Evolutionary conservation across 2,888 invertebrate species (phyloP), one percentile per base, ranked within the genome.

Genomic region (Lycocerus yunnanus): DNA sequence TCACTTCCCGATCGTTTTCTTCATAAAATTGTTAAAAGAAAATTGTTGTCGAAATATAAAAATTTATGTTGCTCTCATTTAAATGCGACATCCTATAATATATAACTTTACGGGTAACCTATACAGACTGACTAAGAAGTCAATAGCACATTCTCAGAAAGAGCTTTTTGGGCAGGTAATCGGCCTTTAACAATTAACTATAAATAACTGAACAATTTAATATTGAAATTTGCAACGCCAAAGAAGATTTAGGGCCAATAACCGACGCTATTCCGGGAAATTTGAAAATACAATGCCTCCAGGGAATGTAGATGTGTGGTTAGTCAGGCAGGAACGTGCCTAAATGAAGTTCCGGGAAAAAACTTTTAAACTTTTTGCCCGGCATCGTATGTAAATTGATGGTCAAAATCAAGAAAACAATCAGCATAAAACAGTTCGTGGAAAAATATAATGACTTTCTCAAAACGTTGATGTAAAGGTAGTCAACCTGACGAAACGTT

Each of bases 181-280:
- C 61, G 61, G 16, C 61, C 61, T 63, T 63, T 63, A 63, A 20
- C 61, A 63, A 63, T 63, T 63, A 63, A 63, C 61, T 63, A 63
- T 18, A 63, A 63, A 63, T 63, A 20, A 63, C 61, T 63, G 20
- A 63, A 63, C 61, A 63, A 63, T 63, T 18, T 63, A 18, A 18
- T 15, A 63, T 63, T 63, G 20, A 63, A 63, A 63, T 63, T 16
- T 63, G n/a, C 9, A 63, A 63, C 18, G 18, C 61, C 61, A 20
- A 63, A 63, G 20, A 63, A 63, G 61, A 63, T 16, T 63, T 63
- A 63, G 61, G 61, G 61, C 61, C 61, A 63, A 63, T 20, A 63
- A 63, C 61, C 61, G 61, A 63, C 20, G 61, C 18, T 20, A 14
- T 63, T 63, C 61, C 18, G 20, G 61, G 61, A 63, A 63, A 63